Conservation (phyloP, 2,888 invertebrate species). For the Yponomeuta malinellus region DNA sequence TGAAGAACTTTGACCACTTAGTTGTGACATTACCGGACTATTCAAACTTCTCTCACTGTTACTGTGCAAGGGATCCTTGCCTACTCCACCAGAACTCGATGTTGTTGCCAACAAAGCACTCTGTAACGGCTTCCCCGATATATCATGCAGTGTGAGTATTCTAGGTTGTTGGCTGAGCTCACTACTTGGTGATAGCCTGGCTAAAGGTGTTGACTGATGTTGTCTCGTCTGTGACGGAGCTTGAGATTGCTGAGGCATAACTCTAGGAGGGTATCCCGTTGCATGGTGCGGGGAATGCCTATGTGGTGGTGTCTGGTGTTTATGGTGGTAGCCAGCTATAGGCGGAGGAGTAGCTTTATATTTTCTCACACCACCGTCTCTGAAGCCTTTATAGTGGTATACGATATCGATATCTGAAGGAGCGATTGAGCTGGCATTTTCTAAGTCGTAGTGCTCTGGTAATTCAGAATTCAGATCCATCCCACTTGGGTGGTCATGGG, state of each 20-base stretch:
- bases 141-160: constrained; percentile 94
- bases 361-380: constrained; percentile 90
- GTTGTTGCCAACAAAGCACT: constrained; percentile 92
- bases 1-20: constrained; percentile 90
- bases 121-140: constrained; percentile 94
- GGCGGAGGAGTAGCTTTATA: constrained; percentile 92
- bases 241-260: constrained; percentile 81
- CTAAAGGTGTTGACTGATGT: constrained; percentile 93
- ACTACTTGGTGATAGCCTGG: constrained; percentile 92
- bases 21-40: constrained; percentile 93
- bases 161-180: constrained; percentile 94
- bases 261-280: constrained; percentile 83
- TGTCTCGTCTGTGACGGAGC: constrained; percentile 81
- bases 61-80: constrained; percentile 91
- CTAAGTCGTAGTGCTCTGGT: constrained; percentile 96
- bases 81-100: constrained; percentile 90
- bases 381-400: constrained; percentile 95
- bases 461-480: constrained; percentile 86
- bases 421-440: constrained; percentile 97
- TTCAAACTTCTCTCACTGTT: constrained; percentile 94
- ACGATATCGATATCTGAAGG: constrained; percentile 98
- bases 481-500: constrained; percentile 82
- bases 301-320: constrained; percentile 84
- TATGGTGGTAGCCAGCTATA: constrained; percentile 84
- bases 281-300: constrained; percentile 87